Evolutionary conservation across 2,113 vertebrate genomes (phyloP).

Genomic region (Drymodes brunneopygia): DNA sequence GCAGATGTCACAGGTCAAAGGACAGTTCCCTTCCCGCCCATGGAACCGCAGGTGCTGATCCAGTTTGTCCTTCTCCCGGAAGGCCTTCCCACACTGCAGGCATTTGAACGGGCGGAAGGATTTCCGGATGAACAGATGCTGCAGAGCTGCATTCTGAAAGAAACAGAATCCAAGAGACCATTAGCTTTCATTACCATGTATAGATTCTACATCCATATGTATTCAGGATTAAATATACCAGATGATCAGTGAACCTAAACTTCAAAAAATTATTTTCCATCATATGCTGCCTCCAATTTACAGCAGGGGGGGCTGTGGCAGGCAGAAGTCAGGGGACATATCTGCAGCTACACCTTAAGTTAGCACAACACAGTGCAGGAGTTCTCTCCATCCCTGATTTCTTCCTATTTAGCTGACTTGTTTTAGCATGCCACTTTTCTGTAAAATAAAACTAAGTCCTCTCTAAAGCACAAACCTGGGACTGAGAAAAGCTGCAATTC

Average conservation of each 20-base stretch:
- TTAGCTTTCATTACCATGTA: not conserved
- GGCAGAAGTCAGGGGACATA: not conserved
- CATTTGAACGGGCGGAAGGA: slow-evolving; percentile 96
- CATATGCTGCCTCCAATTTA: not conserved
- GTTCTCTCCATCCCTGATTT: not conserved
- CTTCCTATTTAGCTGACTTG: not conserved
- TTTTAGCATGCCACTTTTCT: not conserved
- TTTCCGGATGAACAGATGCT: slow-evolving; percentile 96
- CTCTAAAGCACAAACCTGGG: not conserved
- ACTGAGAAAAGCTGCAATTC: not conserved
- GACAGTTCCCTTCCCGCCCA: slow-evolving; percentile 86
- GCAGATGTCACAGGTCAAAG: slow-evolving; percentile 91
- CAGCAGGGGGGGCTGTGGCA: not conserved
- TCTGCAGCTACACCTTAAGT: not conserved
- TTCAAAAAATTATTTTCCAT: not conserved
- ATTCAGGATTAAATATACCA: not conserved
- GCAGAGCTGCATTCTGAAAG: slow-evolving; percentile 93
- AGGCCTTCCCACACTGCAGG: slow-evolving; percentile 93
- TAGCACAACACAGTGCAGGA: not conserved
- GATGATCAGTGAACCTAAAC: not conserved
- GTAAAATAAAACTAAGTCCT: not conserved
- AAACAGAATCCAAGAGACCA: not conserved
- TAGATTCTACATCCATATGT: not conserved
- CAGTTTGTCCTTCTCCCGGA: slow-evolving; percentile 94
- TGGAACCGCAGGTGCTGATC: slow-evolving; percentile 93